These are phyloP conservation scores for Zoroaster sp. DNA, from an alignment of 53 echinoderm and acorn worm species.

Conservation along the genomic window DNA sequence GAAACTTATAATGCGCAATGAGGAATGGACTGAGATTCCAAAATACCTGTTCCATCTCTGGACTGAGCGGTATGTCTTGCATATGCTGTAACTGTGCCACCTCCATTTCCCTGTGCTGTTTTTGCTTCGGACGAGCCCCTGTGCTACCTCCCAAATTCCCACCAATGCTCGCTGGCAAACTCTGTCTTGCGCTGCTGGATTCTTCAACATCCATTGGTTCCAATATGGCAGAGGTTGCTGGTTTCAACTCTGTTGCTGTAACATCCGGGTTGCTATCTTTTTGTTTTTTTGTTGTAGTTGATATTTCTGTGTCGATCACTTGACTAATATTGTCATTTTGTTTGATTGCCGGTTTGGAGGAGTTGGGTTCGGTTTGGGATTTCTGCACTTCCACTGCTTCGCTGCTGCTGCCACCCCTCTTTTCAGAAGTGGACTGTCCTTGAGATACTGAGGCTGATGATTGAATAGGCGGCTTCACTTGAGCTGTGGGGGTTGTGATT, in stretches of 20 bases:
- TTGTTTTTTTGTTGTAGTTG: neutral
- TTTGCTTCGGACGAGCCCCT: conserved; percentile 31
- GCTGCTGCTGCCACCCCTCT: neutral
- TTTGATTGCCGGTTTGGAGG: conserved; percentile 35
- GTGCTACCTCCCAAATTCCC: neutral
- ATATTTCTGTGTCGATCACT: neutral
- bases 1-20: too few species aligned
- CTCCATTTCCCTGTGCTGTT: neutral
- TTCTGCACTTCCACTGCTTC: neutral
- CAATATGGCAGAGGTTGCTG: neutral
- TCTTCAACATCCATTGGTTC: conserved; percentile 17
- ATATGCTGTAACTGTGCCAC: neutral
- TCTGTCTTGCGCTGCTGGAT: neutral
- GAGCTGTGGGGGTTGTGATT: conserved; percentile 11
- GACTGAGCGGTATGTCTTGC: neutral
- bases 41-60: conserved; percentile 50
- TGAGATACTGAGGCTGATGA: conserved; percentile 14
- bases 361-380: neutral
- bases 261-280: neutral
- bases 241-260: neutral
- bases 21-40: too few species aligned
- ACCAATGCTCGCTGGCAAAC: neutral
- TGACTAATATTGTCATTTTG: neutral
- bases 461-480: neutral
- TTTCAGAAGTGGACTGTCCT: neutral